These are phyloP conservation scores for Leptogaster cylindrica DNA, from an alignment of 2,888 invertebrate genomes.

Conservation along the genomic window DNA sequence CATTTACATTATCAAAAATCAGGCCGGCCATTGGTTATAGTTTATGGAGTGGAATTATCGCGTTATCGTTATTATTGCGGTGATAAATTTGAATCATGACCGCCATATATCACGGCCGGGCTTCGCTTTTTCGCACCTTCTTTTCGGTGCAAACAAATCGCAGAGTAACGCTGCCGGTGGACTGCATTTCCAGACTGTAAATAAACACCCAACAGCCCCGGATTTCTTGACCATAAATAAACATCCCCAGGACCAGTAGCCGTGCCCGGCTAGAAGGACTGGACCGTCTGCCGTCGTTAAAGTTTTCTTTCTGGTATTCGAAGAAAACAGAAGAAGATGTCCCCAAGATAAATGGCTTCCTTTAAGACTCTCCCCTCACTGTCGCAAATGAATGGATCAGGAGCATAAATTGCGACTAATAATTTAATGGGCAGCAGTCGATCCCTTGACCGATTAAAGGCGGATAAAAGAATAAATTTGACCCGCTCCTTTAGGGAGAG, in stretches of 20 bases:
- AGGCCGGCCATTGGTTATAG: constrained; percentile 30
- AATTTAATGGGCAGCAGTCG: constrained; percentile 44
- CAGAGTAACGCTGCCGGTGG: not conserved
- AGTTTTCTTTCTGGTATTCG: constrained; percentile 31
- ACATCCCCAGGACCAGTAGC: not conserved
- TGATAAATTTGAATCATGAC: constrained; percentile 42
- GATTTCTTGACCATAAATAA: constrained; percentile 22
- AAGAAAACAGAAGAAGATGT: constrained; percentile 28
- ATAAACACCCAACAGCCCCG: constrained; percentile 15
- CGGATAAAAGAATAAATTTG: constrained; percentile 43
- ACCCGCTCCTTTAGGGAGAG: not conserved
- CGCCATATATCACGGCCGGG: constrained; percentile 27
- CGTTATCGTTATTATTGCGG: constrained; percentile 34
- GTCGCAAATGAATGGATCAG: constrained; percentile 26
- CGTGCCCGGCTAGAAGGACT: not conserved
- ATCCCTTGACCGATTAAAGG: constrained; percentile 44
- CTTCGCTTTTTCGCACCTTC: constrained; percentile 38
- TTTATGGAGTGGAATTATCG: constrained; percentile 44
- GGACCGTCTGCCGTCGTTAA: constrained; percentile 38
- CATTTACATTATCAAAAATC: constrained; percentile 40
- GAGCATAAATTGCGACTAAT: constrained; percentile 43
- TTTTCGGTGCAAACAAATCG: not conserved
- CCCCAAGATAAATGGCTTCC: constrained; percentile 40
- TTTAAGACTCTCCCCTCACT: not conserved
- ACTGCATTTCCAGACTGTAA: constrained; percentile 20